Percentiles rank a stretch among this genome's conserved stretches.
These are phyloP conservation scores for Murina feae DNA, from an alignment of 2,113 vertebrate species.

Conservation along the genomic window DNA sequence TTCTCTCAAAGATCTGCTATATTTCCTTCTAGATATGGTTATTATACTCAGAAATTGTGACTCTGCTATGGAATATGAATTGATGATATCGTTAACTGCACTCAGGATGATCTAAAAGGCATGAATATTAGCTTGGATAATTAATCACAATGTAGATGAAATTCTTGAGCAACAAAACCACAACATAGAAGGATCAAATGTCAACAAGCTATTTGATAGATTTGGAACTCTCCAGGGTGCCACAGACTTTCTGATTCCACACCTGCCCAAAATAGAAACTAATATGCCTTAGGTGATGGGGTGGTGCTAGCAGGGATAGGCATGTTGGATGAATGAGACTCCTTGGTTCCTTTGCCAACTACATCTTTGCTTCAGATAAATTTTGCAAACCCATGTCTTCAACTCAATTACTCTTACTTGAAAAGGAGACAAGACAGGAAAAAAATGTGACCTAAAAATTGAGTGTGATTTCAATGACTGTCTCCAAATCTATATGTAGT, in stretches of 20 bases:
- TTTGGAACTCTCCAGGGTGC: neutral
- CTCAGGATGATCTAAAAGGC: neutral
- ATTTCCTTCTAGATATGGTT: neutral
- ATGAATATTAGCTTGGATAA: neutral
- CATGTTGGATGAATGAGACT: neutral
- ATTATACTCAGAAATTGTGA: slow-evolving; percentile 6
- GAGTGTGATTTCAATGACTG: neutral
- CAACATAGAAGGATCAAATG: neutral
- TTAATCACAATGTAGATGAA: slow-evolving; percentile 28
- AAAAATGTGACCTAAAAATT: neutral
- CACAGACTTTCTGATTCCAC: neutral
- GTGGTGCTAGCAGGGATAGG: neutral
- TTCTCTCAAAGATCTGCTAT: neutral
- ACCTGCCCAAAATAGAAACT: neutral
- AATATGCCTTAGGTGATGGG: neutral
- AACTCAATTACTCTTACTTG: neutral
- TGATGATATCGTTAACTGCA: neutral
- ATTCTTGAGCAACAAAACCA: neutral
- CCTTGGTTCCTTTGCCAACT: neutral
- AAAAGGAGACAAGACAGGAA: neutral
- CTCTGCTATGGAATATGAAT: neutral
- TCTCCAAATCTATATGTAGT: neutral
- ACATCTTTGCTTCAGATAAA: neutral
- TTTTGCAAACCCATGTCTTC: neutral
- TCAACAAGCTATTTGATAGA: neutral